Evolutionary conservation across 2,113 vertebrate genomes (phyloP), one percentile per base, ranked within the genome.

Genomic region (Burhinus bistriatus): DNA sequence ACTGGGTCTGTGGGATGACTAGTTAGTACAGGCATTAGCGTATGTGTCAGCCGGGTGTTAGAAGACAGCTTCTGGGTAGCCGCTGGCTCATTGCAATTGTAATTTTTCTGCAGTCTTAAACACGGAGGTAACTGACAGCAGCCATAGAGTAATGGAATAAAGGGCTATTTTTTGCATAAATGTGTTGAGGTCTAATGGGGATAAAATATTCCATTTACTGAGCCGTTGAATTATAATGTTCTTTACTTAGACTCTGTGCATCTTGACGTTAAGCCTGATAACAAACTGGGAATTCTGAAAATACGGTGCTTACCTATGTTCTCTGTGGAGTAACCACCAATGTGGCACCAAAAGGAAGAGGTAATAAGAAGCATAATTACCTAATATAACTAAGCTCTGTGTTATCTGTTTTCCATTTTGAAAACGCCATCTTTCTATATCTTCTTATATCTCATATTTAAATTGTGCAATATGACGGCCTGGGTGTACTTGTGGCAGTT

Each of bases 291-390:
- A 95, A 71, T 95, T 95, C 55, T 96, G 93, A 95, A 97, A 97
- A 97, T 82, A 72, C 12, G 81, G 20, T 59, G 73, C 86, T 93
- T 91, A 93, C 22, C 40, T 94, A 45, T 91, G 90, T 94, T 97
- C 93, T 97, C 94, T 77, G 23, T 57, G 83, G 82, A 96, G 54
- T 93, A 96, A 93, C 78, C 96, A 78, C 83, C 90, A 97, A 85
- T 92, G 75, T 97, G 94, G 65, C 72, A 92, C 69, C 61, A 94
- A 93, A 77, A 90, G 57, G 51, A 96, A 96, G 82, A 97, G 51
- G 52, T 88, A 97, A 95, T 96, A 95, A 97, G 79, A 94, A 98
- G 61, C 71, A n/a, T 94, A 96, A 97, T 97, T 97, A 94, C 68
- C 66, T 96, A 75, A 90, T 95, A 95, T 94, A 97, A 97, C 97